Conservation (phyloP, 2,888 invertebrate species). For the Synergus gifuensis region DNA sequence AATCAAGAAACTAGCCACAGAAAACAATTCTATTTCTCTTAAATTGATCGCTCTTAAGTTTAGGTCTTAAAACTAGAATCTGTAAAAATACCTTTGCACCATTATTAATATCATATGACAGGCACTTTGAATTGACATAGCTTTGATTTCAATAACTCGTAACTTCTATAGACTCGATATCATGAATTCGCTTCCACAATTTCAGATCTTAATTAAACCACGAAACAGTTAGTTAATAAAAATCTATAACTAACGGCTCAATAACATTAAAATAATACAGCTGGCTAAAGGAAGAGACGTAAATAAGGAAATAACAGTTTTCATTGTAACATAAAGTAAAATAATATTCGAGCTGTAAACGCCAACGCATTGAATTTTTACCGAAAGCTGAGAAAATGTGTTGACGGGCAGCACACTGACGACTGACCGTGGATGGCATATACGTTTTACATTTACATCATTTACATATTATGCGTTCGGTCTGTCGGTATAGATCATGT, state of each 20-base stretch:
- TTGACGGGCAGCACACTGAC: slow-evolving; percentile 22
- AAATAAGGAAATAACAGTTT: slow-evolving; percentile 20
- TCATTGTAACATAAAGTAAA: slow-evolving; percentile 5
- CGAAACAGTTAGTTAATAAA: not conserved
- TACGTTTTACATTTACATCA: slow-evolving; percentile 28
- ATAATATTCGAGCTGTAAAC: slow-evolving; percentile 32
- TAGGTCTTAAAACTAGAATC: not conserved
- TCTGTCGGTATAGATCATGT: slow-evolving; percentile 19
- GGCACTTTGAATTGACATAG: not conserved
- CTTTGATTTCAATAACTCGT: not conserved
- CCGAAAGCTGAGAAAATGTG: slow-evolving; percentile 30
- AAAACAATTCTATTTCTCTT: not conserved
- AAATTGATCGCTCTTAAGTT: not conserved
- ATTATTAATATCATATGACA: not conserved
- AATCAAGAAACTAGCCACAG: not conserved
- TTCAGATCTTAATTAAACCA: not conserved
- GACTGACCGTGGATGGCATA: not conserved
- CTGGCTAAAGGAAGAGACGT: not conserved
- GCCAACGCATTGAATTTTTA: slow-evolving; percentile 30
- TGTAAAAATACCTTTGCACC: not conserved
- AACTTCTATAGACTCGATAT: not conserved
- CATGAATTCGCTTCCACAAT: not conserved
- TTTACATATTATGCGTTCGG: slow-evolving; percentile 34
- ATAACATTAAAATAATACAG: not conserved
- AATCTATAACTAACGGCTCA: not conserved